Evolutionary conservation across 2,797 vertebrate species (phyloP).

Genomic region (Paratrypauchen microcephalus): DNA sequence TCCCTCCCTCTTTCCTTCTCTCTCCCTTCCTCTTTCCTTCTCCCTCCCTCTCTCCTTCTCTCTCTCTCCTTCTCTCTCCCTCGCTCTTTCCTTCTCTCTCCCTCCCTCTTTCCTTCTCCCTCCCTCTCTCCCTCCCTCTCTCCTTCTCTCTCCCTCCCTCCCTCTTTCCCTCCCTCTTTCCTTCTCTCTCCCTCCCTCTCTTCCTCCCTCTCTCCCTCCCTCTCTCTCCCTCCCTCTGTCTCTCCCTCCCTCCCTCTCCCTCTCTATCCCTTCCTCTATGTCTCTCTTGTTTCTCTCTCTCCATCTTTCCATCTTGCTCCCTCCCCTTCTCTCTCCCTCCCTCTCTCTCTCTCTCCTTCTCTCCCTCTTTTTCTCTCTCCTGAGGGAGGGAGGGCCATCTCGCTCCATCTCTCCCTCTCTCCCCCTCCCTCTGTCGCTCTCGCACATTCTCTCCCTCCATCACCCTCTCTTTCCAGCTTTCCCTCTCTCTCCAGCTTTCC

Average conservation of each 20-base stretch:
- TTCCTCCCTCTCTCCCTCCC: constrained; percentile 45
- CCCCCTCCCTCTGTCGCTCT: too few relatives aligned
- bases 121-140: constrained; percentile 44
- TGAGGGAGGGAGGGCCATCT: too few relatives aligned
- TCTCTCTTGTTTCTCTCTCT: constrained; percentile 39
- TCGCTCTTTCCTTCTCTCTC: constrained; percentile 43
- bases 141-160: constrained; percentile 43
- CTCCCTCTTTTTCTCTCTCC: constrained; percentile 20
- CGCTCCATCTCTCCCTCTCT: too few relatives aligned
- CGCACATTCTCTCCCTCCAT: too few relatives aligned
- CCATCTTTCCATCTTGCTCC: constrained; percentile 20
- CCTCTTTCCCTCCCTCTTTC: constrained; percentile 45
- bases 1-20: constrained; percentile 36
- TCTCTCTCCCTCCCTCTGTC: constrained; percentile 43
- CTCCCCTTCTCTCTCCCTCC: constrained; percentile 23
- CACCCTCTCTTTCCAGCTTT: too few relatives aligned
- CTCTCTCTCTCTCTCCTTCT: constrained; percentile 44
- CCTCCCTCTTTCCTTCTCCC: constrained; percentile 42
- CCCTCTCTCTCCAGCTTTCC: too few relatives aligned
- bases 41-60: constrained; percentile 38
- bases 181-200: constrained; percentile 35
- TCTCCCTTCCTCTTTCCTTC: constrained; percentile 45
- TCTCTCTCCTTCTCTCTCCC: constrained; percentile 45
- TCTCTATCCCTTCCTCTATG: constrained; percentile 43
- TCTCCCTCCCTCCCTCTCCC: constrained; percentile 43